Conservation (phyloP, 1,140 invertebrate species). For the Caerostris darwini region DNA sequence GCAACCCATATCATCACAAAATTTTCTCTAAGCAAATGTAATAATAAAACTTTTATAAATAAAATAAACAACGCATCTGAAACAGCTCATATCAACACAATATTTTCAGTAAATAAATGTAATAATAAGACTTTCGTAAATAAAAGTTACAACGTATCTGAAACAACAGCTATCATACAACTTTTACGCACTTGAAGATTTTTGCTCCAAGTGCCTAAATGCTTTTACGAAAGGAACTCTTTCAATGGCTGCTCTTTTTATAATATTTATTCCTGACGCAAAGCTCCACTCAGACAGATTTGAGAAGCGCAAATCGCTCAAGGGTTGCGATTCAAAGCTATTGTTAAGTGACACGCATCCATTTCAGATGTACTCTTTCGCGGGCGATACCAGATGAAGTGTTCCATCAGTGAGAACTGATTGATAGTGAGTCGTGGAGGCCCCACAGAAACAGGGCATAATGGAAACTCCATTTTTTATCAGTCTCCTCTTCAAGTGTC, state of each 20-base stretch:
- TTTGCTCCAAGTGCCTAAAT: neutral
- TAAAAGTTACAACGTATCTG: too few species aligned
- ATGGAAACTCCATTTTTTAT: slow-evolving; percentile 19
- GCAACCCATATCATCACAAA: too few species aligned
- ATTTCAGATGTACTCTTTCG: slow-evolving; percentile 22
- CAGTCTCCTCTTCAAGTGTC: neutral
- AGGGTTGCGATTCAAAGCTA: neutral
- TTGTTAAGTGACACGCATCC: slow-evolving; percentile 31
- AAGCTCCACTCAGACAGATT: slow-evolving; percentile 22
- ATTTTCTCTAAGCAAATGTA: too few species aligned
- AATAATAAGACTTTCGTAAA: too few species aligned
- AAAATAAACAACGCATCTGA: too few species aligned
- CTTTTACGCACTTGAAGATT: too few species aligned
- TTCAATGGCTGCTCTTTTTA: neutral
- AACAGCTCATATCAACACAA: too few species aligned
- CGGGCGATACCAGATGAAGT: neutral
- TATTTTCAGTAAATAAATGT: too few species aligned
- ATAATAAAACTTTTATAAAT: too few species aligned
- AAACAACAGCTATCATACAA: too few species aligned
- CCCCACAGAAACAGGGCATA: neutral
- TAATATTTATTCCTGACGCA: neutral
- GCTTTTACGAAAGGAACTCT: neutral
- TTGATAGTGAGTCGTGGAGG: neutral
- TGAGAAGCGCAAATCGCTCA: slow-evolving; percentile 9
- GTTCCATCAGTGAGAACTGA: neutral